These are phyloP conservation scores for Perca fluviatilis DNA, from an alignment of 2,113 vertebrate genomes.

Conservation along the genomic window DNA sequence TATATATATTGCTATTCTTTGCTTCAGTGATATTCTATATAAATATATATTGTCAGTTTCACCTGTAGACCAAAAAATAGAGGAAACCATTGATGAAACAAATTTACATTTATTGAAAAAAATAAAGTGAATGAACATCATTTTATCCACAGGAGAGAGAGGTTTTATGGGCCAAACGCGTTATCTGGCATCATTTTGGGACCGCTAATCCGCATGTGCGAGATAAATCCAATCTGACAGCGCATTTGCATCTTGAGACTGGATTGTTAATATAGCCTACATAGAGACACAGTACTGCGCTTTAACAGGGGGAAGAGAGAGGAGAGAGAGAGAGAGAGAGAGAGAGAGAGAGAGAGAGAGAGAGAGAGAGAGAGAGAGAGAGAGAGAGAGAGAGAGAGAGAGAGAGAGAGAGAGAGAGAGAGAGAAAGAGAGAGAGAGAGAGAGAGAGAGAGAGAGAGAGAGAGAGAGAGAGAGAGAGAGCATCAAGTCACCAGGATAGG, in stretches of 20 bases:
- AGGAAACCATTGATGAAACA: not conserved
- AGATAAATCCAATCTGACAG: conserved; percentile 85
- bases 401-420: conserved; percentile 27
- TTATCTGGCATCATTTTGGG: conserved; percentile 83
- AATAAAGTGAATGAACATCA: not conserved
- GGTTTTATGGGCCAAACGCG: conserved; percentile 77
- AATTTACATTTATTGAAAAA: not conserved
- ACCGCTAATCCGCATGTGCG: conserved; percentile 84
- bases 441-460: conserved; percentile 38
- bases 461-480: conserved; percentile 58
- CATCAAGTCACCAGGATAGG: conserved; percentile 64
- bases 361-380: conserved; percentile 58
- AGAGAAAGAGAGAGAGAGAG: conserved; percentile 31
- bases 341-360: conserved; percentile 42
- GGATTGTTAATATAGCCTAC: conserved; percentile 79
- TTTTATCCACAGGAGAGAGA: conserved; percentile 23
- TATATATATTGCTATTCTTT: no score
- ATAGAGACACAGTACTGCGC: conserved; percentile 71
- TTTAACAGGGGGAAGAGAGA: conserved; percentile 51
- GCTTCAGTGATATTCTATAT: no score
- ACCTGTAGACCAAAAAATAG: not conserved
- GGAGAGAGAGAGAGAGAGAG: conserved; percentile 33
- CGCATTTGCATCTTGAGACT: conserved; percentile 86
- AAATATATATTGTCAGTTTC: no score
- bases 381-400: no score